Conservation (phyloP, 2,797 vertebrate species). For the Gallinago solitaria region DNA sequence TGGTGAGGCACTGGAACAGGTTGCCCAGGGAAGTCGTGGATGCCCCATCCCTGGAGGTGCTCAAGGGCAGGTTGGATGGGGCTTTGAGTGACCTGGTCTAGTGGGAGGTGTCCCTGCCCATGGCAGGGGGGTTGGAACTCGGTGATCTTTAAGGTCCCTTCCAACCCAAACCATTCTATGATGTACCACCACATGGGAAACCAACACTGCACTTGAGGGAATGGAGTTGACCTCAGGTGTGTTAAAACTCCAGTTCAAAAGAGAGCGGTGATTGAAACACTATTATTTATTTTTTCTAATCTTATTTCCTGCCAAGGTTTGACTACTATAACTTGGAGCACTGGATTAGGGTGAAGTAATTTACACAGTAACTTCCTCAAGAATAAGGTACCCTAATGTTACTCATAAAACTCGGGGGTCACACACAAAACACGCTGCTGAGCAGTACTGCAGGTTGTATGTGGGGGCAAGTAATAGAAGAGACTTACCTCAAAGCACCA, state of each 20-base stretch:
- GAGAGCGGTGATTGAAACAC: neutral
- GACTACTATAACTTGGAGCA: slow-evolving; percentile 73
- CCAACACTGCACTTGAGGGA: neutral
- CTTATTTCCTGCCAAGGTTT: slow-evolving; percentile 57
- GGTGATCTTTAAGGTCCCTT: neutral
- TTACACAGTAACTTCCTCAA: neutral
- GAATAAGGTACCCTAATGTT: neutral
- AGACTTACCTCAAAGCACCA: neutral
- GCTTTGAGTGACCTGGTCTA: neutral
- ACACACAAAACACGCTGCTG: neutral
- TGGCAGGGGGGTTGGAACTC: neutral
- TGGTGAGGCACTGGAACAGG: neutral
- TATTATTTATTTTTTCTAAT: neutral
- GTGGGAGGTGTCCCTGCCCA: neutral
- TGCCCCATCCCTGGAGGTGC: neutral
- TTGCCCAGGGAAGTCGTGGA: neutral
- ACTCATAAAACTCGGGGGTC: accelerated
- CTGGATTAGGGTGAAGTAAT: slow-evolving; percentile 81
- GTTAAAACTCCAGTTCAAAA: neutral
- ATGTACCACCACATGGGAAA: neutral
- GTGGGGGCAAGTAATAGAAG: neutral
- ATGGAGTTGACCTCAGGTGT: neutral
- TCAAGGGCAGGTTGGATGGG: neutral
- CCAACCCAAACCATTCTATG: neutral
- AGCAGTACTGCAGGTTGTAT: neutral